Evolutionary conservation across 2,113 vertebrate species (phyloP).

Genomic region (Canis aureus): DNA sequence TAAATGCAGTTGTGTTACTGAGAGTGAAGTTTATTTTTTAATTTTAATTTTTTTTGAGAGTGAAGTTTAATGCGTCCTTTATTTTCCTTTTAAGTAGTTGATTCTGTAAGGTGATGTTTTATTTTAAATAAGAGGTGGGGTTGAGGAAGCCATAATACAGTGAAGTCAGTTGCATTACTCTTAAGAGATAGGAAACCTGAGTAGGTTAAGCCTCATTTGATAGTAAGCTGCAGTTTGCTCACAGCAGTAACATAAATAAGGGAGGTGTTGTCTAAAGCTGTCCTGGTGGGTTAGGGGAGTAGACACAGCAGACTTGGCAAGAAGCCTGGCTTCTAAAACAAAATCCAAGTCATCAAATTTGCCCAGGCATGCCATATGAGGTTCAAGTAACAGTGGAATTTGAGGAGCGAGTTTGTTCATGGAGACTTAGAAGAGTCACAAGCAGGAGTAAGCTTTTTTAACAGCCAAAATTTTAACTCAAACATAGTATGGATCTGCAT

Average conservation of each 20-base stretch:
- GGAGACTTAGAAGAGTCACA: conserved; percentile 77
- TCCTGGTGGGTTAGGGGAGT: conserved; percentile 88
- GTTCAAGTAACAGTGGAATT: conserved; percentile 93
- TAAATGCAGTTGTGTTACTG: background rate
- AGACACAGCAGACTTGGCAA: conserved; percentile 88
- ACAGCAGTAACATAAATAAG: conserved; percentile 84
- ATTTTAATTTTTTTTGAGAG: background rate
- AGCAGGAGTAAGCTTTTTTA: conserved; percentile 68
- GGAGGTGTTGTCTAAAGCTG: conserved; percentile 87
- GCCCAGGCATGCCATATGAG: conserved; percentile 92
- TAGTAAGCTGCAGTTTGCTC: conserved; percentile 80
- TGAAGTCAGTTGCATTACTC: conserved; percentile 61
- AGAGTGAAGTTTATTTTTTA: conserved; percentile 13
- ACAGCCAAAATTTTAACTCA: conserved; percentile 58
- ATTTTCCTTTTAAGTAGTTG: conserved; percentile 55
- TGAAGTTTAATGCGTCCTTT: background rate
- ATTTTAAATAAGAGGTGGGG: conserved; percentile 46
- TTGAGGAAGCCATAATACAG: conserved; percentile 40
- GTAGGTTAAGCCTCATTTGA: conserved; percentile 76
- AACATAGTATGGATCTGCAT: background rate
- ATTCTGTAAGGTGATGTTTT: conserved; percentile 41
- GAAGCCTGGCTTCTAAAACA: conserved; percentile 87
- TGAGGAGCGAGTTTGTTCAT: conserved; percentile 87
- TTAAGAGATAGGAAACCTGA: conserved; percentile 75
- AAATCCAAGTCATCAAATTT: conserved; percentile 89